Percentiles rank a stretch among this genome's conserved stretches.
These are phyloP conservation scores for Eustalomyia histrio DNA, from an alignment of 2,888 invertebrate species.

Conservation along the genomic window DNA sequence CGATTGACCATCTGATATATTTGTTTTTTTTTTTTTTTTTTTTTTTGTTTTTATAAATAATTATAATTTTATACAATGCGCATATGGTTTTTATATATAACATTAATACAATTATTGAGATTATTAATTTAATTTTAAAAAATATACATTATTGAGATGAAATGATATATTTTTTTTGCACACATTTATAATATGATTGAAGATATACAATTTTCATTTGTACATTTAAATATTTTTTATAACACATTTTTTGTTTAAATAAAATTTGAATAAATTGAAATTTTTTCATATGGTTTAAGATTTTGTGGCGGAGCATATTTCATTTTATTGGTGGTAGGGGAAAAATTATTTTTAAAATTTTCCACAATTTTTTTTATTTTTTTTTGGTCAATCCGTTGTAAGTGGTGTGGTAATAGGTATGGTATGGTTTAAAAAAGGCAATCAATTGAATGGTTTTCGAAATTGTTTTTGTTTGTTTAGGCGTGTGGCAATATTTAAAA, in stretches of 20 bases:
- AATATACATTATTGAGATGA: conserved; percentile 30
- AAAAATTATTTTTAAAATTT: conserved; percentile 44
- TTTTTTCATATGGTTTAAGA: conserved; percentile 34
- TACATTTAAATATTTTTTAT: conserved; percentile 21
- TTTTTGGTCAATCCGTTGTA: conserved; percentile 54
- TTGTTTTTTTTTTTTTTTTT: conserved; percentile 24
- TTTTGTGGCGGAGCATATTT: conserved; percentile 37
- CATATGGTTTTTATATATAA: neutral
- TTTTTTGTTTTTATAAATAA: conserved; percentile 15
- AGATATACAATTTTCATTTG: conserved; percentile 22
- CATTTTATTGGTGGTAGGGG: neutral
- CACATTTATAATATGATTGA: conserved; percentile 46
- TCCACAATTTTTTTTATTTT: conserved; percentile 40
- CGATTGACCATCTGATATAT: conserved; percentile 79
- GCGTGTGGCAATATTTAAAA: conserved; percentile 58
- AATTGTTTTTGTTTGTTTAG: conserved; percentile 42
- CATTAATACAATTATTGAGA: conserved; percentile 17
- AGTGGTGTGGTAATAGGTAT: conserved; percentile 41
- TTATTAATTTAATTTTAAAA: conserved; percentile 42
- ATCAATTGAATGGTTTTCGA: conserved; percentile 29
- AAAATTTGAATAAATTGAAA: conserved; percentile 8
- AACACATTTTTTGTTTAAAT: conserved; percentile 29
- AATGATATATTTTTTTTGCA: conserved; percentile 34
- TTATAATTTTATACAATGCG: conserved; percentile 30
- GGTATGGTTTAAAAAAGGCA: conserved; percentile 48